phyloP scores from a whole-genome alignment of 2,888 invertebrate species.

The Yponomeuta plumbellus region DNA sequence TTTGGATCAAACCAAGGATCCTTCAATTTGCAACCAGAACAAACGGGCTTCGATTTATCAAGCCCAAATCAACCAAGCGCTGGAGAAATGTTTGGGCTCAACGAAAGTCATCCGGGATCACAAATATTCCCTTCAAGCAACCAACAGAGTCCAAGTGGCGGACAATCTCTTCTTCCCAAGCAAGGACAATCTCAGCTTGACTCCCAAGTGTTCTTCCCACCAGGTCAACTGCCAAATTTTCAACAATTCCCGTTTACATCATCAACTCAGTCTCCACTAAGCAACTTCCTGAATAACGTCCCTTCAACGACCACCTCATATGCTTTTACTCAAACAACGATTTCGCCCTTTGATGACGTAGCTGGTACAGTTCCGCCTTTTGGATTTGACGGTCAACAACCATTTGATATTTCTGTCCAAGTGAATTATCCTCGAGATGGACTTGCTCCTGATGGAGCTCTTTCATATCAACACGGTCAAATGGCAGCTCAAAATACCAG shows the following conservation, averaged over 20 bases:
- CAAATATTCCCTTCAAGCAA: not conserved
- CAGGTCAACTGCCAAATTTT: not conserved
- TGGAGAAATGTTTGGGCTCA: not conserved
- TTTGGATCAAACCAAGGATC: not conserved
- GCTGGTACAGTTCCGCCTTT: not conserved
- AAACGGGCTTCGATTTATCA: not conserved
- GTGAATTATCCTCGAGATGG: not conserved
- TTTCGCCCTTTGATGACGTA: constrained; percentile 29
- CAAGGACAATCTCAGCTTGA: not conserved
- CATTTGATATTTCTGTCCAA: not conserved
- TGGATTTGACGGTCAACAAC: constrained; percentile 7
- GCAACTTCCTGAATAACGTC: constrained; percentile 24
- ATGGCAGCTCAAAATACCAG: not conserved
- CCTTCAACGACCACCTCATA: constrained; percentile 40
- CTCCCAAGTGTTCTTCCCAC: not conserved
- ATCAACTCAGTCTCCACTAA: constrained; percentile 19
- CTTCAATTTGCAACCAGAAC: not conserved
- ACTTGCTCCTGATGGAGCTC: not conserved
- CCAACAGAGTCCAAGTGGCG: not conserved
- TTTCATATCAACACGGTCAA: not conserved
- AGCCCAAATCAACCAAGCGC: not conserved
- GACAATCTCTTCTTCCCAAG: not conserved
- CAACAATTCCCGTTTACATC: not conserved
- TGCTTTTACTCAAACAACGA: constrained; percentile 44
- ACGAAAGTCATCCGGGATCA: not conserved